phyloP scores from a whole-genome alignment of 2,113 vertebrate genomes.

The Trinectes maculatus region DNA sequence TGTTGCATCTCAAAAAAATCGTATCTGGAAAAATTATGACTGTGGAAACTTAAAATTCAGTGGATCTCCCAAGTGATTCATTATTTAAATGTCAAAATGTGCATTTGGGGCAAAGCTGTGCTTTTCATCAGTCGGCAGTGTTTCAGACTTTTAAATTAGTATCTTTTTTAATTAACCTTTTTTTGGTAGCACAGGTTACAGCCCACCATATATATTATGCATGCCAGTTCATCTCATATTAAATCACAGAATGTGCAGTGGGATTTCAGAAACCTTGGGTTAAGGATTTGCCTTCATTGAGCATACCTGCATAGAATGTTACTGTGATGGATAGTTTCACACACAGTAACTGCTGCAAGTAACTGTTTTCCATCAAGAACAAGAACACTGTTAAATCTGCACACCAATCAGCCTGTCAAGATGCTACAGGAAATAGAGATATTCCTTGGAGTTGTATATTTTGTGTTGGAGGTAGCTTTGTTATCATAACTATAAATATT shows the following conservation, averaged over 20 bases:
- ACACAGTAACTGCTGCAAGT: slow-evolving; percentile 2
- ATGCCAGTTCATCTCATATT: background rate
- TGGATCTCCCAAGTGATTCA: background rate
- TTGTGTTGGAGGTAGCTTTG: slow-evolving; percentile 1
- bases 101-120: background rate
- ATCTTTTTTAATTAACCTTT: background rate
- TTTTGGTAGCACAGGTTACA: background rate
- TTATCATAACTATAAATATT: slow-evolving; percentile 13
- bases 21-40: background rate
- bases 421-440: background rate
- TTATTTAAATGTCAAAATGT: too few species aligned
- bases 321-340: background rate
- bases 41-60: background rate
- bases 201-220: background rate
- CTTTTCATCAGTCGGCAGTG: background rate
- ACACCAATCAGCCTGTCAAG: slow-evolving; percentile 3
- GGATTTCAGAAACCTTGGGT: background rate
- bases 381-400: slow-evolving; percentile 1
- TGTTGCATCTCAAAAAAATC: background rate
- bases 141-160: background rate
- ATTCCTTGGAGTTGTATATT: background rate
- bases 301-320: slow-evolving; percentile 6
- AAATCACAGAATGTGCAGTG: background rate
- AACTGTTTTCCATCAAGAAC: slow-evolving; percentile 12
- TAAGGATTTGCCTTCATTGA: background rate